Percentiles rank a stretch among this genome's conserved stretches.
phyloP scores from a whole-genome alignment of 2,888 invertebrate species.

The Eueremaeus valkanovi region DNA sequence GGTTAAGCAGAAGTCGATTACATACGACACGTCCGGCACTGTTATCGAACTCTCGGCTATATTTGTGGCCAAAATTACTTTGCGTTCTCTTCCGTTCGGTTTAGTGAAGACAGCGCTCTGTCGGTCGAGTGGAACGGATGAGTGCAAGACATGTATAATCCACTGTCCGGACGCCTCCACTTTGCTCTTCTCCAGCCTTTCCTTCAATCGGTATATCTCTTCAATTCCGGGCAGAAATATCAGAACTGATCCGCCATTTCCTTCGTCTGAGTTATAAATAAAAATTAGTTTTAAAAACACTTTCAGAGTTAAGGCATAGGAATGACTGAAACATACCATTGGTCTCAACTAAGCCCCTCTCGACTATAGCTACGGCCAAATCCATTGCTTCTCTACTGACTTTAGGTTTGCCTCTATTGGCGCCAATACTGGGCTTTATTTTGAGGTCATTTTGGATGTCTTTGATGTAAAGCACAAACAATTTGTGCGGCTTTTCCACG shows the following conservation, averaged over 20 bases:
- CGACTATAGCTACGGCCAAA: slow-evolving; percentile 74
- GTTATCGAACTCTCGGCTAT: slow-evolving; percentile 89
- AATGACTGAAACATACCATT: slow-evolving; percentile 57
- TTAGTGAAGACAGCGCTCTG: slow-evolving; percentile 76
- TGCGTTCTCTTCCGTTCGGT: slow-evolving; percentile 62
- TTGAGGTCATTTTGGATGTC: slow-evolving; percentile 71
- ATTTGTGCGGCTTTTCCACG: too few relatives aligned
- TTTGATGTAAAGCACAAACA: slow-evolving; percentile 72
- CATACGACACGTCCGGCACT: slow-evolving; percentile 77
- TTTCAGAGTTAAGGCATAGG: slow-evolving; percentile 49
- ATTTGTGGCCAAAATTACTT: slow-evolving; percentile 60
- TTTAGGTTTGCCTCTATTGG: too few relatives aligned
- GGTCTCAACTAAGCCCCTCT: slow-evolving; percentile 57
- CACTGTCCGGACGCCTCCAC: slow-evolving; percentile 48
- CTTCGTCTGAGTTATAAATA: slow-evolving; percentile 56
- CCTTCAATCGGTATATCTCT: too few relatives aligned
- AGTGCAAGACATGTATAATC: slow-evolving; percentile 71
- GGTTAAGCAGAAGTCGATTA: slow-evolving; percentile 83
- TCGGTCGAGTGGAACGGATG: slow-evolving; percentile 72
- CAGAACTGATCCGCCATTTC: slow-evolving; percentile 66
- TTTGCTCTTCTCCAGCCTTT: slow-evolving; percentile 55
- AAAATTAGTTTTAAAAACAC: slow-evolving; percentile 67
- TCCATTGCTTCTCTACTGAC: too few relatives aligned
- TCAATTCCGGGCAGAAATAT: slow-evolving; percentile 92
- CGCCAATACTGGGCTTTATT: too few relatives aligned